Evolutionary conservation across 2,113 vertebrate species (phyloP).

Genomic region (Furnarius figulus): DNA sequence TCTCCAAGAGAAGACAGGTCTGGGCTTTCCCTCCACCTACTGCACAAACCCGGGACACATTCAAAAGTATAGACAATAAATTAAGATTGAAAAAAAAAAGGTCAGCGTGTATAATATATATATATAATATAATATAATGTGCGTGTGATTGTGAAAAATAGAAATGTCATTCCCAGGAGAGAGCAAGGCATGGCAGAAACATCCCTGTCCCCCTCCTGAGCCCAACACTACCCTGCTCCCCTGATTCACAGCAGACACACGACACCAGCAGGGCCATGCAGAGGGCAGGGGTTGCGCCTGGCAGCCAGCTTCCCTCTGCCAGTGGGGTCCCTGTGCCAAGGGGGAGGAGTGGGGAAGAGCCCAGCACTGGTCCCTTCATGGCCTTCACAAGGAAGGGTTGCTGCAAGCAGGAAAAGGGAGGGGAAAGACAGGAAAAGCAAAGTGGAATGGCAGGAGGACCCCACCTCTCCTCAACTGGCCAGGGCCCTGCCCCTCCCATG

Average conservation of each 20-base stretch:
- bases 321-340: neutral
- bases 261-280: neutral
- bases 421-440: conserved; percentile 10
- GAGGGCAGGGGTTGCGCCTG: neutral
- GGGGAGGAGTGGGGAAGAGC: conserved; percentile 11
- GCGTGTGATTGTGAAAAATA: conserved; percentile 49
- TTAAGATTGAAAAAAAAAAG: conserved; percentile 34
- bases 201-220: neutral
- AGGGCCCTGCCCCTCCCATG: neutral
- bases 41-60: conserved; percentile 60
- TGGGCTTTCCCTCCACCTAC: conserved; percentile 33
- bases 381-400: neutral
- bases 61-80: conserved; percentile 61
- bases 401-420: neutral
- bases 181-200: conserved; percentile 1
- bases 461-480: neutral
- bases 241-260: conserved; percentile 1
- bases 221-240: neutral
- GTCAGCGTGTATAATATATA: neutral
- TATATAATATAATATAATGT: conserved; percentile 27
- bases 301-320: conserved; percentile 3
- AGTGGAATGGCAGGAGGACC: neutral
- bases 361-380: neutral
- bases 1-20: conserved; percentile 18
- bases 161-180: conserved; percentile 29